phyloP scores from a whole-genome alignment of 2,797 vertebrate species.

The Diplodus puntazzo region DNA sequence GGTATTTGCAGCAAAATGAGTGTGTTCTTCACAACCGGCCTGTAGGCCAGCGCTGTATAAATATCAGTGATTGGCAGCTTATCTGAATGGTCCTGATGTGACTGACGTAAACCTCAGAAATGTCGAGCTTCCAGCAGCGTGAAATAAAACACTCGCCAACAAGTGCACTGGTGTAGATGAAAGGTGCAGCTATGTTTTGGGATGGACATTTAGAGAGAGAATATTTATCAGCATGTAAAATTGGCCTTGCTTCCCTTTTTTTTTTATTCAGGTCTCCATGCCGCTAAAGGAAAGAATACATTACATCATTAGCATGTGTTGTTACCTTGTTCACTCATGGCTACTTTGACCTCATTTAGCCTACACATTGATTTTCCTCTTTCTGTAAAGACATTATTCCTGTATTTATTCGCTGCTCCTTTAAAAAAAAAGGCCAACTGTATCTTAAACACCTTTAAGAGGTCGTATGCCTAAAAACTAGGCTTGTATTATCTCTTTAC shows the following conservation, averaged over 20 bases:
- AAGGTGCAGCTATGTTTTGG: background rate
- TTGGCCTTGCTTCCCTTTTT: background rate
- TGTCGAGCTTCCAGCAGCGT: background rate
- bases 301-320: conserved; percentile 1
- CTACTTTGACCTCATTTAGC: conserved; percentile 49
- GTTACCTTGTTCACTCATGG: conserved; percentile 25
- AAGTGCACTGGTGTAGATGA: background rate
- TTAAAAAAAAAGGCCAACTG: conserved; percentile 9
- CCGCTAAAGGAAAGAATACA: conserved; percentile 7
- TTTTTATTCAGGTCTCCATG: background rate
- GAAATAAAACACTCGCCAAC: background rate
- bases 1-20: background rate
- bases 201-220: background rate
- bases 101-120: conserved; percentile 40
- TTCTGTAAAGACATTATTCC: conserved; percentile 39
- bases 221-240: background rate
- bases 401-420: conserved; percentile 36
- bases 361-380: conserved; percentile 49
- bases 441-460: conserved; percentile 47
- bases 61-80: conserved; percentile 24
- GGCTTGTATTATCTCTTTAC: conserved; percentile 25
- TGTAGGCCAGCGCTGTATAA: conserved; percentile 1
- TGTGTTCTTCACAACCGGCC: background rate
- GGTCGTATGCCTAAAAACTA: conserved; percentile 43
- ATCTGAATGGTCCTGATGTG: conserved; percentile 14